phyloP scores from a whole-genome alignment of 2,888 invertebrate genomes.

The Eupithecia tripunctaria region DNA sequence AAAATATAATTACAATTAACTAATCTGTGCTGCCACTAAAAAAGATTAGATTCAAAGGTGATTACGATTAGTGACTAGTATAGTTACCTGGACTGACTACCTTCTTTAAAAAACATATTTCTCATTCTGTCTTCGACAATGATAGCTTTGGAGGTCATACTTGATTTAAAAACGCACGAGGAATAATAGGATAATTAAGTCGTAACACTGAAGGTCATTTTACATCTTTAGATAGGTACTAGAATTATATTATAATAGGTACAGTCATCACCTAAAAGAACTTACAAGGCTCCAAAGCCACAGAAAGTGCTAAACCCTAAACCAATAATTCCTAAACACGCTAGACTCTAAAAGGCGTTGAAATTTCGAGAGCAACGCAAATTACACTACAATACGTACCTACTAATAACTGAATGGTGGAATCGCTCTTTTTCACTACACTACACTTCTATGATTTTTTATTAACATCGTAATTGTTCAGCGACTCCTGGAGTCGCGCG shows the following conservation, averaged over 20 bases:
- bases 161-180: not conserved
- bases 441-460: too few relatives aligned
- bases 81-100: not conserved
- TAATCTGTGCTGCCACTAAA: too few relatives aligned
- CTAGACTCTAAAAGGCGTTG: too few relatives aligned
- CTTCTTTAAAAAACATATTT: not conserved
- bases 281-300: not conserved
- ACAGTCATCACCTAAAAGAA: not conserved
- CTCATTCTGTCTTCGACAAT: not conserved
- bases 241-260: not conserved
- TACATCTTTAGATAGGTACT: not conserved
- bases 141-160: slow-evolving; percentile 1
- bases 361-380: too few relatives aligned
- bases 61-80: not conserved
- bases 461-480: too few relatives aligned
- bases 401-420: too few relatives aligned
- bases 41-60: too few relatives aligned
- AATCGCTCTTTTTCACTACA: too few relatives aligned
- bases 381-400: too few relatives aligned
- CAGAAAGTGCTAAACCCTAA: too few relatives aligned
- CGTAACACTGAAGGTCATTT: not conserved
- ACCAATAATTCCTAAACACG: not conserved
- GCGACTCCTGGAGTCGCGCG: too few relatives aligned
- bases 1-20: not conserved
- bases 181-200: not conserved